Evolutionary conservation across 2,888 invertebrate genomes (phyloP), one percentile per base, ranked within the genome.

Genomic region (Cheilosia variabilis): DNA sequence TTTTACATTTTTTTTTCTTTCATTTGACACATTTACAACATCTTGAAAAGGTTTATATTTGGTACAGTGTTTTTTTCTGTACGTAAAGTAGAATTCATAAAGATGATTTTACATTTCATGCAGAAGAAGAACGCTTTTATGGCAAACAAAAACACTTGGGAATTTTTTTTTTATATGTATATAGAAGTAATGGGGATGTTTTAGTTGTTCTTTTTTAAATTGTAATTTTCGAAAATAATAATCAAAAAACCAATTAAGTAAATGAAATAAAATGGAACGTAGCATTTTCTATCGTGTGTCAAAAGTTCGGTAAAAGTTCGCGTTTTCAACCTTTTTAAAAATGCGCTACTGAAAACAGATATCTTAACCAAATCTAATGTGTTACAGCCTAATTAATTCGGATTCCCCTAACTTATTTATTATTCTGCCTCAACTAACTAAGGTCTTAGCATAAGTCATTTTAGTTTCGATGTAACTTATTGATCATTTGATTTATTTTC

Each of bases 11-110:
- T 58, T 5, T 53, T 65, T 69, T 71, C 27, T 72, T 75, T 71
- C 47, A 57, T 63, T 75, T 43, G 62, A 80, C 76, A 81, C 66
- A 62, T 52, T 76, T 72, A 77, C 76, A 81, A 72, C 66, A 86
- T 50, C 58, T 45, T 65, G 22, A 50, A 57, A 45, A 69, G 78
- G 68, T 63, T 71, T 57, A 47, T 34, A 63, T 41, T 71, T 55
- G 47, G 47, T 69, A 55, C 55, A 78, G 19, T 41, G 63, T 53
- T 53, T 13, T 55, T 62, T 66, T 55, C 47, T 53, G 63, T 69
- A 27, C 22, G 43, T 31, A 66, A 55, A 55, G 37, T 65, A 66
- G 58, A 69, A 68, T 60, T 79, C 31, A 22, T 13, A 37, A 37
- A 41, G 45, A 53, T 72, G 76, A 62, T 62, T 57, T 68, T 19